Base-by-base conservation (phyloP, 2,888 invertebrate genomes). In the Lasioglossum zephyrum region DNA sequence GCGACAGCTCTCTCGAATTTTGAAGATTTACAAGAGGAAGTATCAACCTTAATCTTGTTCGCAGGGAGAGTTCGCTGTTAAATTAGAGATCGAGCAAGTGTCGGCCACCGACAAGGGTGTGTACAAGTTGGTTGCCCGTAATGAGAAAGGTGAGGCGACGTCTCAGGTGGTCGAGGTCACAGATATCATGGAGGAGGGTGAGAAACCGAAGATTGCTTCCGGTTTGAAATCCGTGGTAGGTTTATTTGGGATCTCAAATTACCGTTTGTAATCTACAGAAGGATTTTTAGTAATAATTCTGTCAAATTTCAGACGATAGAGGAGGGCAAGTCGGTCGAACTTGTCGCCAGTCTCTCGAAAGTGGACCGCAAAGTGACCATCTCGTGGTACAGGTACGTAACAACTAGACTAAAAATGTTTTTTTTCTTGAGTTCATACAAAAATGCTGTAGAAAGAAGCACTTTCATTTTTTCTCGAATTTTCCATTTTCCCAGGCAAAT, bases 91-190 rank as follows among this genome's bases (percentile, higher is more conserved):
- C 91, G 97, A 97, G 89, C 97, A 98, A 93, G 97, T 98, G 47
- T 96, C 97, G 87, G 96, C 97, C 93, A 95, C 96, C 36, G 99
- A 99, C 95, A 98, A 98, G 95, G 99, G 99, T 89, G 96, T 97
- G 83, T 99, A 99, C 95, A 98, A 98, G 95, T 96, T 99, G 91
- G 97, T 98, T 9, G 98, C 98, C 41, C 98, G 97, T 94, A 99
- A 99, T 95, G 98, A 98, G 92, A 98, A 99, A 95, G 99, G 99
- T 88, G 98, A 98, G 95, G 98, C 98, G 22, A 97, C 97, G 22
- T 99, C 99, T 44, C 98, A 98, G 95, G 96, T 97, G 82, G 98
- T 99, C 5, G 98, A 98, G 95, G 97, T 99, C 77, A 97, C 97
- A 75, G 98, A 98, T 89, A 97, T 98, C 91, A 98, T 98, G 2